These are phyloP conservation scores for Gymnocephalus cernua DNA, from an alignment of 2,113 vertebrate genomes.

Conservation along the genomic window DNA sequence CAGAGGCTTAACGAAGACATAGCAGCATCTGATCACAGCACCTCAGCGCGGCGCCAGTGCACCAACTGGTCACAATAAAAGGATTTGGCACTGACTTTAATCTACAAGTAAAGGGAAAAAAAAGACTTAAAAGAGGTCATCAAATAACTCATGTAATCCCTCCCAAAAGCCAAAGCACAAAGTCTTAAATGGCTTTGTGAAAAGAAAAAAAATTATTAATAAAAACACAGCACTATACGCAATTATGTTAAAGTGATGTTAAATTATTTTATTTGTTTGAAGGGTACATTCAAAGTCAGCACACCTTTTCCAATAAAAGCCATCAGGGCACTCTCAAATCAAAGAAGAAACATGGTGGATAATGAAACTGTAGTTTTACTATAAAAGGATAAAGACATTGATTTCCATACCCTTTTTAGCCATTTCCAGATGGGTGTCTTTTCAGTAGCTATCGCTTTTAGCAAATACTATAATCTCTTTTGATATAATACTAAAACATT, in stretches of 20 bases:
- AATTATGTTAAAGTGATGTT: slow-evolving; percentile 6
- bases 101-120: slow-evolving; percentile 32
- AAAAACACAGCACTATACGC: not conserved
- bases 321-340: not conserved
- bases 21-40: slow-evolving; percentile 63
- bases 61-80: slow-evolving; percentile 50
- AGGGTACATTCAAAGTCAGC: slow-evolving; percentile 1
- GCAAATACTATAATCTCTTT: not conserved
- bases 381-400: not conserved
- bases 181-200: slow-evolving; percentile 24
- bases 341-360: not conserved
- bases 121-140: slow-evolving; percentile 50
- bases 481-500: not conserved
- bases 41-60: slow-evolving; percentile 16
- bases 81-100: slow-evolving; percentile 55
- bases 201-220: not conserved
- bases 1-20: slow-evolving; percentile 71
- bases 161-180: slow-evolving; percentile 18
- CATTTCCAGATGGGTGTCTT: not conserved
- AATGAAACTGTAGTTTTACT: not conserved
- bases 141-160: slow-evolving; percentile 50
- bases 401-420: not conserved
- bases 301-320: not conserved
- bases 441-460: not conserved
- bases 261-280: slow-evolving; percentile 36